A percentile compares a stretch with the other conserved stretches of the same genome.
phyloP scores from a whole-genome alignment of 2,888 invertebrate genomes.

The Baccha elongata region DNA sequence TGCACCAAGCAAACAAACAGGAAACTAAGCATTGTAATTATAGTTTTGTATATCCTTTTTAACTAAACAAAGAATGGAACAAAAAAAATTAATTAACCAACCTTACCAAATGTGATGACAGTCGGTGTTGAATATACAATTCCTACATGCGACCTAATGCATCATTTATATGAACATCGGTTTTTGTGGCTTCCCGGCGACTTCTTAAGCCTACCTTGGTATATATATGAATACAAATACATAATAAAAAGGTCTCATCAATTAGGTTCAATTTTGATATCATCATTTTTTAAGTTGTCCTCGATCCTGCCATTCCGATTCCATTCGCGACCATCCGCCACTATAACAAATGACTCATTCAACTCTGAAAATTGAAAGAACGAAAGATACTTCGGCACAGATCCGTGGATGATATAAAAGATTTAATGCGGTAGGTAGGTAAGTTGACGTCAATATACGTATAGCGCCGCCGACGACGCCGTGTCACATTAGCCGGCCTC shows the following conservation, averaged over 20 bases:
- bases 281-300: conserved; percentile 62
- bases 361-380: conserved; percentile 19
- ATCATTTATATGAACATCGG: conserved; percentile 32
- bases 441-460: conserved; percentile 69
- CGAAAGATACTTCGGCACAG: conserved; percentile 9
- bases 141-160: conserved; percentile 1
- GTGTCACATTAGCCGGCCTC: conserved; percentile 75
- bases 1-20: conserved; percentile 49
- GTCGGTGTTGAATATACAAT: conserved; percentile 48
- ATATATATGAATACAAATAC: too few relatives aligned
- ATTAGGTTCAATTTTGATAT: conserved; percentile 73
- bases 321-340: conserved; percentile 10
- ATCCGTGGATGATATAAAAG: conserved; percentile 54
- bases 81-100: conserved; percentile 55
- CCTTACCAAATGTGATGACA: conserved; percentile 63
- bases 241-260: conserved; percentile 71
- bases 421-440: conserved; percentile 72
- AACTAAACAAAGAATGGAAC: conserved; percentile 41
- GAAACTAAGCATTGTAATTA: conserved; percentile 55
- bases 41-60: background rate
- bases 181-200: background rate
- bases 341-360: conserved; percentile 69
- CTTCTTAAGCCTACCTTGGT: conserved; percentile 39
- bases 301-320: conserved; percentile 42
- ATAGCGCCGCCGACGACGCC: conserved; percentile 37